phyloP scores from a whole-genome alignment of 2,113 vertebrate species.

The Rhinolophus ferrumequinum region DNA sequence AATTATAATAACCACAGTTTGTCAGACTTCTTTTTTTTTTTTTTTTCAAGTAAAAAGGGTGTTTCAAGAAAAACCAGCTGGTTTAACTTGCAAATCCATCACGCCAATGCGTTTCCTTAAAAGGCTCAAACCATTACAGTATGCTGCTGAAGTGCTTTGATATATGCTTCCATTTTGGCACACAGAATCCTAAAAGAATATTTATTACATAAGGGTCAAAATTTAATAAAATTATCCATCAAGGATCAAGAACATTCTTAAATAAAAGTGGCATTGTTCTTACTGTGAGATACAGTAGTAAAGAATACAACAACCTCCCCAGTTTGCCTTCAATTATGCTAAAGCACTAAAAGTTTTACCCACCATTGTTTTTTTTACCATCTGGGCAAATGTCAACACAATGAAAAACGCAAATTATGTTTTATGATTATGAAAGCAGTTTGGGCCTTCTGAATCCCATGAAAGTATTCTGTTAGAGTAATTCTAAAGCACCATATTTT shows the following conservation, averaged over 20 bases:
- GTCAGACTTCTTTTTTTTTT: background rate
- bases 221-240: background rate
- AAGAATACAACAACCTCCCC: background rate
- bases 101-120: background rate
- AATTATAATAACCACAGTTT: background rate
- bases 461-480: background rate
- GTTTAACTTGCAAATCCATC: background rate
- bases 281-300: background rate
- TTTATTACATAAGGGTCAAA: conserved; percentile 15
- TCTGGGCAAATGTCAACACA: background rate
- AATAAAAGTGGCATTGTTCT: background rate
- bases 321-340: background rate
- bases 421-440: background rate
- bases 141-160: background rate
- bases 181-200: background rate
- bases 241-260: background rate
- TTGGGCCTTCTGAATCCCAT: background rate
- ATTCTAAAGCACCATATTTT: background rate
- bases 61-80: background rate
- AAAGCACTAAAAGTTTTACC: background rate
- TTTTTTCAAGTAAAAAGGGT: background rate
- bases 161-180: background rate
- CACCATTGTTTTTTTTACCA: background rate
- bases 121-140: background rate
- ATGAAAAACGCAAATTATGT: background rate